These are phyloP conservation scores for Pachliopta kotzebuea DNA, from an alignment of 2,888 invertebrate species.

Conservation along the genomic window DNA sequence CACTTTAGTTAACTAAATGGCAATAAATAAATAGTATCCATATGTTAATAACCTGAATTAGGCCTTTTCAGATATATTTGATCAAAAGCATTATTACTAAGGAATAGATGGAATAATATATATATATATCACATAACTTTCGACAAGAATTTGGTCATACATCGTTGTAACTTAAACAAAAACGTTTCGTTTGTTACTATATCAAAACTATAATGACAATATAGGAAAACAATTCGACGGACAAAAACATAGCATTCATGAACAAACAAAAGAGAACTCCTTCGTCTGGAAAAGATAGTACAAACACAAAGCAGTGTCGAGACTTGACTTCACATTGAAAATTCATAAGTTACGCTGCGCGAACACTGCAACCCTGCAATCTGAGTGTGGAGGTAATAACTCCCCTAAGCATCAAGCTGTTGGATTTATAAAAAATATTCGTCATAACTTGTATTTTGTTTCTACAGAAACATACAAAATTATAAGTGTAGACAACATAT, in stretches of 20 bases:
- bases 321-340: slow-evolving; percentile 30
- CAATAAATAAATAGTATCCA: no score
- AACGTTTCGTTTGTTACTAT: neutral
- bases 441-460: no score
- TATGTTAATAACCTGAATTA: no score
- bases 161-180: neutral
- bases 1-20: no score
- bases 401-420: slow-evolving; percentile 12
- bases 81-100: no score
- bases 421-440: neutral
- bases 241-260: slow-evolving; percentile 30
- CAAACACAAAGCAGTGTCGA: slow-evolving; percentile 29
- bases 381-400: slow-evolving; percentile 21
- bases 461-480: no score
- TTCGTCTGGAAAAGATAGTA: slow-evolving; percentile 30
- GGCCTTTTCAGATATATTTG: no score
- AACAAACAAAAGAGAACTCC: slow-evolving; percentile 29
- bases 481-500: no score
- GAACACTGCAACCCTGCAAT: slow-evolving; percentile 26
- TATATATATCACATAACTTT: no score
- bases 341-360: slow-evolving; percentile 28
- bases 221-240: slow-evolving; percentile 27
- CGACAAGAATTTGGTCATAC: no score
- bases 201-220: slow-evolving; percentile 24
- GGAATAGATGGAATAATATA: no score